These are phyloP conservation scores for Thecophora atra DNA, from an alignment of 2,888 invertebrate genomes.

Conservation along the genomic window DNA sequence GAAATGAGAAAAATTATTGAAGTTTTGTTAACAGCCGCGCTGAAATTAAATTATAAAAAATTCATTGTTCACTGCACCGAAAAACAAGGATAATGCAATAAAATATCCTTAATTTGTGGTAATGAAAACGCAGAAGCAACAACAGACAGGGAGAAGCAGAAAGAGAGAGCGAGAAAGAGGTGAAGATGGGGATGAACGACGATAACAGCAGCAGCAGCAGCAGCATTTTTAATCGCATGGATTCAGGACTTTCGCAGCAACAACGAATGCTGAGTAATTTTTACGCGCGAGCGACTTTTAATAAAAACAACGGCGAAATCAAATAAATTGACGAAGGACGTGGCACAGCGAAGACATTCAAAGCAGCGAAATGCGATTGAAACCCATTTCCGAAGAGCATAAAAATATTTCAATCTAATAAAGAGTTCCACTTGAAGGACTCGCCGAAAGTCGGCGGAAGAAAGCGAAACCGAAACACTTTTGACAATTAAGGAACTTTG, in stretches of 20 bases:
- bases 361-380: conserved; percentile 25
- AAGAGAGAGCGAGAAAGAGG: not conserved
- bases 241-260: conserved; percentile 25
- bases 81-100: conserved; percentile 31
- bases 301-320: conserved; percentile 42
- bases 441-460: conserved; percentile 2
- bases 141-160: too few species aligned
- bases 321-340: conserved; percentile 1
- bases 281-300: conserved; percentile 50
- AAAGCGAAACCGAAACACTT: not conserved
- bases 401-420: conserved; percentile 34
- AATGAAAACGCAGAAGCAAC: conserved; percentile 2
- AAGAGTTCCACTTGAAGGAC: conserved; percentile 22
- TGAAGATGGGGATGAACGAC: not conserved
- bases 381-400: conserved; percentile 19
- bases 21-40: too few species aligned
- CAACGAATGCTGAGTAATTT: conserved; percentile 34
- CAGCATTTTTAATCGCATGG: conserved; percentile 1
- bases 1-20: too few species aligned
- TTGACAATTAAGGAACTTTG: conserved; percentile 22
- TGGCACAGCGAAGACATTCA: not conserved
- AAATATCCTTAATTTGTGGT: conserved; percentile 28
- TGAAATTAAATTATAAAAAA: not conserved
- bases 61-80: conserved; percentile 17
- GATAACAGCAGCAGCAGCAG: not conserved